Evolutionary conservation across 1,140 invertebrate species (phyloP), one percentile per base, ranked within the genome.

Genomic region (Macrobrachium nipponense): DNA sequence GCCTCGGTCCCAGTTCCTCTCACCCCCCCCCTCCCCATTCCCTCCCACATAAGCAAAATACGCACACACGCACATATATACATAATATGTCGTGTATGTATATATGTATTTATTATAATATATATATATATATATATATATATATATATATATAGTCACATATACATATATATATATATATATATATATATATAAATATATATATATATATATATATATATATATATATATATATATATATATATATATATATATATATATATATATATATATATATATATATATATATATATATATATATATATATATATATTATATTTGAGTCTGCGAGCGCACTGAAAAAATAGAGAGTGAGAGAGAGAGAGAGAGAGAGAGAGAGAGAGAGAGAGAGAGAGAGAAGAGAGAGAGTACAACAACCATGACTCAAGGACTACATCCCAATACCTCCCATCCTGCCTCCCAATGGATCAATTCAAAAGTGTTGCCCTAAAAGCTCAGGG

Each of bases 141-240:
- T n/a, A n/a, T n/a, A n/a, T n/a, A n/a, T n/a, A n/a, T n/a, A n/a
- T n/a, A n/a, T n/a, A n/a, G n/a, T n/a, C n/a, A n/a, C n/a, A 10
- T 68, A 18, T 68, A 18, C 18, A 3, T 68, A 0, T 68, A 18
- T 3, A 18, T 20, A 6, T 68, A 5, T 20, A 6, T 18, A 20
- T n/a, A 18, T 18, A 68, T n/a, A 68, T n/a, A 68, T n/a, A 18
- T n/a, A 68, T n/a, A 68, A 12, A 68, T 68, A 23, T 68, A 5
- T 68, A 68, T n/a, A 68, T 68, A n/a, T 68, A 68, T 68, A n/a
- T 68, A 68, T 68, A 14, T n/a, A 68, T 68, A 68, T 20, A 23
- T 7, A 17, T 66, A 12, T 51, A 51, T 51, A 51, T 12, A 51
- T 51, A 10, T 51, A 12, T 51, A 51, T 51, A 51, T 10, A 51